Evolutionary conservation across 2,888 invertebrate genomes (phyloP).

Genomic region (Bombyx huttoni): DNA sequence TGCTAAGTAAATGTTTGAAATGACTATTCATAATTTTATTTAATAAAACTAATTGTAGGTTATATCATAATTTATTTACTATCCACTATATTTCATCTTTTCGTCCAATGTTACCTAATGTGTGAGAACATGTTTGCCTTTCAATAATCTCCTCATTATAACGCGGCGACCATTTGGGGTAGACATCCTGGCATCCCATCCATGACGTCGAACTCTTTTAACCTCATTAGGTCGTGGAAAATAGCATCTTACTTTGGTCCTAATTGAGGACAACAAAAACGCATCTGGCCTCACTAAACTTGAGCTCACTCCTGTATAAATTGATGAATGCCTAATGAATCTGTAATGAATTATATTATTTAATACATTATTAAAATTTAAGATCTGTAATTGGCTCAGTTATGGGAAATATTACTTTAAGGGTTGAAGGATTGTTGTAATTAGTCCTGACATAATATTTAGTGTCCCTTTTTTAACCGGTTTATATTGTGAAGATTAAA

Average conservation of each 20-base stretch:
- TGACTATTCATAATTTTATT: background rate
- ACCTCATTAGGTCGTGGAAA: constrained; percentile 84
- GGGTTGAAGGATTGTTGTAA: constrained; percentile 42
- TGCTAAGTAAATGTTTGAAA: background rate
- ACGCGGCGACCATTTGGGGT: constrained; percentile 78
- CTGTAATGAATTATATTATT: constrained; percentile 22
- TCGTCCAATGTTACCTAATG: constrained; percentile 61
- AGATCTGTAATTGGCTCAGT: no score
- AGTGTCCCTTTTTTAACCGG: background rate
- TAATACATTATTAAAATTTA: background rate
- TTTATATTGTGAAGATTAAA: background rate
- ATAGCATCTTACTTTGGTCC: constrained; percentile 74
- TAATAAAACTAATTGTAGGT: background rate
- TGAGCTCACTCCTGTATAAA: constrained; percentile 19
- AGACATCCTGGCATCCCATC: constrained; percentile 79
- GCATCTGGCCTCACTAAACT: constrained; percentile 39
- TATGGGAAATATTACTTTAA: constrained; percentile 24
- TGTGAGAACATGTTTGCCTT: constrained; percentile 78
- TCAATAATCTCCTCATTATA: constrained; percentile 82
- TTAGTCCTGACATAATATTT: constrained; percentile 35
- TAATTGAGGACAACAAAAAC: constrained; percentile 36
- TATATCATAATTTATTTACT: background rate
- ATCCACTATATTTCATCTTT: background rate
- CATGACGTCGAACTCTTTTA: constrained; percentile 78
- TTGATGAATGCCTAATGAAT: constrained; percentile 30